These are phyloP conservation scores for Mystacides longicornis DNA, from an alignment of 2,888 invertebrate species.

Conservation along the genomic window DNA sequence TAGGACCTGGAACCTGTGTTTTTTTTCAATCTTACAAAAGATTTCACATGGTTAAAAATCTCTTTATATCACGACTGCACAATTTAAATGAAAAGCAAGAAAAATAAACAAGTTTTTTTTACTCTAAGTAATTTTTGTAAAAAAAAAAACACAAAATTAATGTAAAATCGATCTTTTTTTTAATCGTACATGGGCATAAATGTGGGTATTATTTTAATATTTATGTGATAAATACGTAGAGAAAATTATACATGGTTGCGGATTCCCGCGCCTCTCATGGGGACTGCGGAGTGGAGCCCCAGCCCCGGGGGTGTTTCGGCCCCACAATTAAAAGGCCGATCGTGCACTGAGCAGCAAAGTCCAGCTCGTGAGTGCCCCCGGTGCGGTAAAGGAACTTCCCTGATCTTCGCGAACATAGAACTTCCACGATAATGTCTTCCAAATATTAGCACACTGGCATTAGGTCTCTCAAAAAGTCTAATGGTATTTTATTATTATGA, in stretches of 20 bases:
- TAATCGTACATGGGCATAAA: not conserved
- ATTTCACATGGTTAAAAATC: not conserved
- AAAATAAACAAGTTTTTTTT: too few relatives aligned
- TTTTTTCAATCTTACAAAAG: not conserved
- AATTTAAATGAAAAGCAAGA: not conserved
- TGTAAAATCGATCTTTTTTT: not conserved
- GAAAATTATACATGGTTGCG: constrained; percentile 23
- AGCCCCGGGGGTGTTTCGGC: constrained; percentile 9
- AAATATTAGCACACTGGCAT: too few relatives aligned
- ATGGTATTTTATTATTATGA: too few relatives aligned
- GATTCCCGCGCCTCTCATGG: constrained; percentile 12
- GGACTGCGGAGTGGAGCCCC: constrained; percentile 7
- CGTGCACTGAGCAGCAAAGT: constrained; percentile 15
- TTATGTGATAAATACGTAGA: constrained; percentile 2
- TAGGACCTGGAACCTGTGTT: not conserved
- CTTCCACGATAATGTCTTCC: too few relatives aligned
- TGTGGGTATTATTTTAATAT: constrained; percentile 1
- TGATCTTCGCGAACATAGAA: not conserved
- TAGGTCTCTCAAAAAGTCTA: too few relatives aligned
- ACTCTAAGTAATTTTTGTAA: not conserved
- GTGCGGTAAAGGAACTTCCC: constrained; percentile 6
- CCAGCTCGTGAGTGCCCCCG: constrained; percentile 20
- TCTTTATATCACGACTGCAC: not conserved
- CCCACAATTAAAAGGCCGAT: constrained; percentile 22
- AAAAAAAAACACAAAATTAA: not conserved